Conservation (phyloP, 1,140 invertebrate species). For the Aleiodes sp. region DNA sequence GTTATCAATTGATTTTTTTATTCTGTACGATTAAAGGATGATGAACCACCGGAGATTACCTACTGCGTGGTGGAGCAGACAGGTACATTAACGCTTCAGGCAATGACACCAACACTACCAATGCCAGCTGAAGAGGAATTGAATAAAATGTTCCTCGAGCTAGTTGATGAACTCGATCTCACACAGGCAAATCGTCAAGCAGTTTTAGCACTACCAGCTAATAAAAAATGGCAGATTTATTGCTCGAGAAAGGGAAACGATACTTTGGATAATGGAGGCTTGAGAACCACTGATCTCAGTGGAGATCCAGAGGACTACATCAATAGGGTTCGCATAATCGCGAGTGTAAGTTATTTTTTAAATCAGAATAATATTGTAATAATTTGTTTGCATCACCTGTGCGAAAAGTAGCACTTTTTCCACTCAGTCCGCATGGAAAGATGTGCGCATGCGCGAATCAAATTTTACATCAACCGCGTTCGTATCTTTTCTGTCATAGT, state of each 20-base stretch:
- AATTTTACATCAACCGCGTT: no score
- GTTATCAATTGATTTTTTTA: neutral
- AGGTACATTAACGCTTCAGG: constrained; percentile 84
- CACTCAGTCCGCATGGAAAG: no score
- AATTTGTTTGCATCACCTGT: no score
- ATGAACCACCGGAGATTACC: constrained; percentile 90
- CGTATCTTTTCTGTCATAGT: no score
- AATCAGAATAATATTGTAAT: no score
- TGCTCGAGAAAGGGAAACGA: constrained; percentile 84
- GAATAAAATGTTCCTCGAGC: constrained; percentile 91
- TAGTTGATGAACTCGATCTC: constrained; percentile 93
- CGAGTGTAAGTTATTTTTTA: constrained; percentile 79
- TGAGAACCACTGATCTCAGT: constrained; percentile 73
- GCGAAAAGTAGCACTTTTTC: no score
- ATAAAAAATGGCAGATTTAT: constrained; percentile 98
- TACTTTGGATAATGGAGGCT: constrained; percentile 66
- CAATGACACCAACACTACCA: constrained; percentile 85
- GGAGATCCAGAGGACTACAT: constrained; percentile 89
- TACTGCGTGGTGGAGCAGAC: constrained; percentile 90
- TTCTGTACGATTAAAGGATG: constrained; percentile 72
- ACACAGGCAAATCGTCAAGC: constrained; percentile 92
- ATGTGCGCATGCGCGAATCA: no score
- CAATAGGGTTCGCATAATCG: constrained; percentile 81
- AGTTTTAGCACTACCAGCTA: constrained; percentile 89
- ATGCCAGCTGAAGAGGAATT: constrained; percentile 93